Evolutionary conservation across 2,888 invertebrate genomes (phyloP).

Genomic region (Megastigmus dorsalis): DNA sequence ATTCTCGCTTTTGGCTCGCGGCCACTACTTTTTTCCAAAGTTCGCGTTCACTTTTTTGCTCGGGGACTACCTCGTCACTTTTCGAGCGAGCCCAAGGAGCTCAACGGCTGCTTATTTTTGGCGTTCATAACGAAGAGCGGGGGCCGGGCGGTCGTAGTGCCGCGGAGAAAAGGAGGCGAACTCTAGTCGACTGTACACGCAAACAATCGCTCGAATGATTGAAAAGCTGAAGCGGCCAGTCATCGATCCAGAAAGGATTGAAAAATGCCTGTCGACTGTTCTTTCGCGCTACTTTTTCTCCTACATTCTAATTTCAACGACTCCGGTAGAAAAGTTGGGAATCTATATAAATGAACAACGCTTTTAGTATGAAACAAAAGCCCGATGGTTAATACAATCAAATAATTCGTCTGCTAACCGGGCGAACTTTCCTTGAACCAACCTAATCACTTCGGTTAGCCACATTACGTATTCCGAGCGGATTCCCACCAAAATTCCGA

Average conservation of each 20-base stretch:
- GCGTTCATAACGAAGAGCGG: conserved; percentile 5
- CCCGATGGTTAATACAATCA: too few species aligned
- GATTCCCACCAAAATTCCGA: too few species aligned
- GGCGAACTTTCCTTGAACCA: too few species aligned
- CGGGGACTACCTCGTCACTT: conserved; percentile 15
- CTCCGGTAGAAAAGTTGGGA: too few species aligned
- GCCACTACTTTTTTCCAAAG: conserved; percentile 1
- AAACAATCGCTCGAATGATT: background rate
- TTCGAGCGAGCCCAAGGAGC: conserved; percentile 2
- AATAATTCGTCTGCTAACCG: too few species aligned
- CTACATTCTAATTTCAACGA: too few species aligned
- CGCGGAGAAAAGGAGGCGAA: background rate
- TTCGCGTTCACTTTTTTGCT: conserved; percentile 25
- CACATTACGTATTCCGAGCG: too few species aligned
- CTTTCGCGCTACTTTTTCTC: too few species aligned
- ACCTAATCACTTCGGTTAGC: too few species aligned
- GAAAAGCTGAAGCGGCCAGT: conserved; percentile 10
- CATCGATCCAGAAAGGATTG: conserved; percentile 21
- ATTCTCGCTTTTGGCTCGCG: background rate
- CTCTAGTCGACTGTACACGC: background rate
- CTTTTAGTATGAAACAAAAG: too few species aligned
- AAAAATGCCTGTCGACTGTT: background rate
- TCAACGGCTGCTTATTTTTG: background rate
- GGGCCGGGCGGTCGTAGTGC: too few species aligned
- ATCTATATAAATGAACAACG: too few species aligned